Conservation (phyloP, 2,113 vertebrate species). For the Pipa parva region DNA sequence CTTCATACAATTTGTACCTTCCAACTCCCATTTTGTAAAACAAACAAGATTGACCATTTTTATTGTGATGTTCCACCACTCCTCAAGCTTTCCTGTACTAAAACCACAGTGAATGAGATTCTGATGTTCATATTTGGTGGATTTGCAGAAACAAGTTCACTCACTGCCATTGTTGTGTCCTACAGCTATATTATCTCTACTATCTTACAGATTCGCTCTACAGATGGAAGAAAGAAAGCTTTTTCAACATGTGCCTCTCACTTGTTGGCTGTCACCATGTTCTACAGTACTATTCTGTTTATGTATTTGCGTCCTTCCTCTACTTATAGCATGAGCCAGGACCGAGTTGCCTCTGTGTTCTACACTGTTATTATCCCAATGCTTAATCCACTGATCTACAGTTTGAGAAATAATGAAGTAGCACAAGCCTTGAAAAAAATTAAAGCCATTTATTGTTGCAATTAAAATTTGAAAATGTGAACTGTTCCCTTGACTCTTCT, state of each 20-base stretch:
- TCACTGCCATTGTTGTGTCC: constrained; percentile 10
- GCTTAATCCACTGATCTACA: constrained; percentile 22
- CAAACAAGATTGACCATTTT: constrained; percentile 25
- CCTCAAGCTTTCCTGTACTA: constrained; percentile 14
- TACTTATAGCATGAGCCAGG: constrained; percentile 11
- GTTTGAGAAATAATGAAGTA: constrained; percentile 24
- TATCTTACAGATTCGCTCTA: constrained; percentile 15
- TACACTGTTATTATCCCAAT: constrained; percentile 25
- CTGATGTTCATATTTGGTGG: constrained; percentile 35
- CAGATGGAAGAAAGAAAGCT: constrained; percentile 14
- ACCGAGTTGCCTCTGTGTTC: constrained; percentile 20
- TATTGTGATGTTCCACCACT: constrained; percentile 31
- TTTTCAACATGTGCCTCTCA: constrained; percentile 30
- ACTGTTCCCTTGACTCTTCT: too few species aligned
- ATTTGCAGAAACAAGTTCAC: constrained; percentile 14
- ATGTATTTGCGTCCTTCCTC: constrained; percentile 23
- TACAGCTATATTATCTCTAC: constrained; percentile 14
- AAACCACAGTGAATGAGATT: constrained; percentile 28
- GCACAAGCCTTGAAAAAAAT: constrained; percentile 11
- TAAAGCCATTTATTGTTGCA: constrained; percentile 11
- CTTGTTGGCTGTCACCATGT: constrained; percentile 10
- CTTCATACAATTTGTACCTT: constrained; percentile 21
- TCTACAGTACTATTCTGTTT: constrained; percentile 20
- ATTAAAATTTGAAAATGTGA: too few species aligned
- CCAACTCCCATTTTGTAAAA: constrained; percentile 15